Percentiles rank a stretch among this genome's conserved stretches.
These are phyloP conservation scores for Zaprionus camerounensis DNA, from an alignment of 1,140 invertebrate genomes.

Conservation along the genomic window DNA sequence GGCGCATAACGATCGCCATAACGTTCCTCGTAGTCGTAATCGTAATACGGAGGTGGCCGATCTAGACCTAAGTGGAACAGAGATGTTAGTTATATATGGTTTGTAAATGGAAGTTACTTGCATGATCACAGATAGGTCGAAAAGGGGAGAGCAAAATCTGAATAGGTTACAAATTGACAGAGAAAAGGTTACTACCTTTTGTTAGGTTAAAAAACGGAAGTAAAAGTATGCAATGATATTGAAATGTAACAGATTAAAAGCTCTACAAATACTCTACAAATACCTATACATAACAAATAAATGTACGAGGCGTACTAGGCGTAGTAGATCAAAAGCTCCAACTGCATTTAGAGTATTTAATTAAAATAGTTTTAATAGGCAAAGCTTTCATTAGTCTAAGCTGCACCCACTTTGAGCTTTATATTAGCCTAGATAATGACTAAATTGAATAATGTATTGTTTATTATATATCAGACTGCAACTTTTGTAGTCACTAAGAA, in stretches of 20 bases:
- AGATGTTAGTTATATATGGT: conserved; percentile 13
- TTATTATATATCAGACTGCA: not conserved
- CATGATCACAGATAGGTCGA: conserved; percentile 9
- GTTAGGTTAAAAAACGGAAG: not conserved
- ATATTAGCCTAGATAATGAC: not conserved
- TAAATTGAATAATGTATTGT: rapidly evolving
- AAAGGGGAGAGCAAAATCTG: no score
- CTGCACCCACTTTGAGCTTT: not conserved
- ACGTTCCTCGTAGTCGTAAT: conserved; percentile 80
- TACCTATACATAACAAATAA: not conserved
- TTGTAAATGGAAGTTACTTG: conserved; percentile 12
- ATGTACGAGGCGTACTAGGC: not conserved
- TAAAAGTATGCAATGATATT: conserved; percentile 36
- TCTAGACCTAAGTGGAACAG: conserved; percentile 60
- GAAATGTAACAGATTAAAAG: conserved; percentile 12
- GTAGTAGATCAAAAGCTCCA: conserved; percentile 7
- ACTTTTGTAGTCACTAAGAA: no score
- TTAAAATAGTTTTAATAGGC: not conserved
- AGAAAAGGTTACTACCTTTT: not conserved
- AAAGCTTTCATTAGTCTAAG: not conserved
- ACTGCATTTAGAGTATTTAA: conserved; percentile 3
- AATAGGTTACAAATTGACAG: not conserved
- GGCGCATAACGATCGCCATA: conserved; percentile 70
- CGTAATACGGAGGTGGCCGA: conserved; percentile 77
- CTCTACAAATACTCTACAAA: conserved; percentile 5